These are phyloP conservation scores for Paramormyrops kingsleyae DNA, from an alignment of 2,113 vertebrate genomes.

Conservation along the genomic window DNA sequence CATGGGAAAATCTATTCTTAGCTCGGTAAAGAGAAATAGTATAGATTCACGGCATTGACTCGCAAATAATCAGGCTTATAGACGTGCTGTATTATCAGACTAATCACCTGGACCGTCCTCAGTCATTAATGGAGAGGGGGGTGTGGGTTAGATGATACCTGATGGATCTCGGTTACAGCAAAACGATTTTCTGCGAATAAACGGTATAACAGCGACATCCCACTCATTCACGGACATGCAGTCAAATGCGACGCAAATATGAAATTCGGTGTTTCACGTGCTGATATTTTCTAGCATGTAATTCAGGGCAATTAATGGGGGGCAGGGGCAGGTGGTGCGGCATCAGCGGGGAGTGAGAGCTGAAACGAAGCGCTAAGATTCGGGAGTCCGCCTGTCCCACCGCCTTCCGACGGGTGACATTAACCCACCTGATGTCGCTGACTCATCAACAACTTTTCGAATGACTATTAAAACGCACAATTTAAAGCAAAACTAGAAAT, in stretches of 20 bases:
- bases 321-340: slow-evolving; percentile 61
- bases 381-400: slow-evolving; percentile 69
- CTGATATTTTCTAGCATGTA: slow-evolving; percentile 53
- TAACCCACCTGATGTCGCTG: neutral
- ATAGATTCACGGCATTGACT: neutral
- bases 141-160: neutral
- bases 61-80: neutral
- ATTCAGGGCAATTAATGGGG: slow-evolving; percentile 54
- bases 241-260: slow-evolving; percentile 57
- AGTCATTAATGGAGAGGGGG: neutral
- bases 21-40: neutral
- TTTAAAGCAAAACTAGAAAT: neutral
- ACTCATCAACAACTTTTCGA: neutral
- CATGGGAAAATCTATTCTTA: neutral
- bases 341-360: slow-evolving; percentile 47
- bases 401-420: slow-evolving; percentile 52
- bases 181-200: neutral
- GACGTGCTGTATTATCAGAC: neutral
- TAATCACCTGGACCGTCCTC: neutral
- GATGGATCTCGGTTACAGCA: neutral
- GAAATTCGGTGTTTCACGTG: slow-evolving; percentile 59
- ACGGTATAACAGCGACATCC: slow-evolving; percentile 9
- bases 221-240: neutral
- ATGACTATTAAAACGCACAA: neutral
- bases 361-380: slow-evolving; percentile 64